A percentile compares a stretch with the other conserved stretches of the same genome.
Evolutionary conservation across 2,113 vertebrate species (phyloP).

Genomic region (Oreocharis arfaki): DNA sequence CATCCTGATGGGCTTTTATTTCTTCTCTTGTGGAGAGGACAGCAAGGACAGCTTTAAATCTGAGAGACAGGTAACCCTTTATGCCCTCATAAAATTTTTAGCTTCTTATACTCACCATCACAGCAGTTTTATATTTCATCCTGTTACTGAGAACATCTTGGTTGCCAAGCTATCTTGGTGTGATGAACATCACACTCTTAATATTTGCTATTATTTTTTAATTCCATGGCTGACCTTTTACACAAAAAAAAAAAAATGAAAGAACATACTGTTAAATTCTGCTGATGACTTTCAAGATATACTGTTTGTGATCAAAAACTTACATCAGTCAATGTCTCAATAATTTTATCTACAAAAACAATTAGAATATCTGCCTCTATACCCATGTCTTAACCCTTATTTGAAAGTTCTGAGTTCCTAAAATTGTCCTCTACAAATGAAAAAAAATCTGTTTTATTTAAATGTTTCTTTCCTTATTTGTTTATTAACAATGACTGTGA

Average conservation of each 20-base stretch:
- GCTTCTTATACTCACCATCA: not conserved
- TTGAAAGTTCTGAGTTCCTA: not conserved
- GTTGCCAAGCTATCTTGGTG: not conserved
- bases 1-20: not conserved
- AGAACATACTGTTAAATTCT: not conserved
- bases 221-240: not conserved
- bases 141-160: not conserved
- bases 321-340: not conserved
- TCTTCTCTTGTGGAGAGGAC: not conserved
- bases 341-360: not conserved
- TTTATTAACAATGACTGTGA: not conserved
- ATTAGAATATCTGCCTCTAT: not conserved
- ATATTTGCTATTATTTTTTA: not conserved
- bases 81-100: not conserved
- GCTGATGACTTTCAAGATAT: not conserved
- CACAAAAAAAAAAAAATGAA: not conserved
- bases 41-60: not conserved
- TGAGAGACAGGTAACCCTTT: not conserved
- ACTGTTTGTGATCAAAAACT: not conserved
- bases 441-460: not conserved
- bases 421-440: not conserved
- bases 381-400: not conserved
- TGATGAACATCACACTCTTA: not conserved
- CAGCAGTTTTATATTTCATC: not conserved
- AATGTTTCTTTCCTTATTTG: not conserved